Percentiles rank a stretch among this genome's conserved stretches.
Conservation (phyloP, 2,888 invertebrate species). For the Thelaira solivaga region DNA sequence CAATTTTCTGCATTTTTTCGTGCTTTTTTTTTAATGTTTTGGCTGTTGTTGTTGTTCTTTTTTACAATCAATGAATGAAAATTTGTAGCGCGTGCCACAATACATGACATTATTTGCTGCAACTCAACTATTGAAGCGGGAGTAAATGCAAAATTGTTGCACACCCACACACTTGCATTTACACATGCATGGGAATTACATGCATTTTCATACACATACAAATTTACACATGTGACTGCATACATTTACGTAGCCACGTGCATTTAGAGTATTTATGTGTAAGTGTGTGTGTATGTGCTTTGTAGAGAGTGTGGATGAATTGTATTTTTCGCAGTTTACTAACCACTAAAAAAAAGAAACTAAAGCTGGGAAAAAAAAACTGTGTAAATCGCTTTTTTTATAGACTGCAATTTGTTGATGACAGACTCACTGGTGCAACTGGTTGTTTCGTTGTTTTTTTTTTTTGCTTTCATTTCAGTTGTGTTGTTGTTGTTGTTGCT, state of each 20-base stretch:
- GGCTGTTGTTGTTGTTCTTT: neutral
- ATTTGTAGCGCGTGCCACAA: conserved; percentile 60
- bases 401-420: conserved; percentile 59
- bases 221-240: neutral
- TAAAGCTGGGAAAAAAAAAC: conserved; percentile 55
- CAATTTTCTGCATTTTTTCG: conserved; percentile 6
- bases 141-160: conserved; percentile 18
- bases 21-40: neutral
- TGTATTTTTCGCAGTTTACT: conserved; percentile 58
- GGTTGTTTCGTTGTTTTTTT: conserved; percentile 40
- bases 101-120: conserved; percentile 54
- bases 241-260: neutral
- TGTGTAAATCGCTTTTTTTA: conserved; percentile 60
- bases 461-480: neutral
- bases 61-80: conserved; percentile 52
- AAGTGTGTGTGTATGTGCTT: neutral
- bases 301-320: conserved; percentile 27
- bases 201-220: neutral
- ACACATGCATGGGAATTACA: neutral
- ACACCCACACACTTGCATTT: conserved; percentile 16
- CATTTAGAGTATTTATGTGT: neutral
- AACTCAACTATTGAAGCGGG: conserved; percentile 17
- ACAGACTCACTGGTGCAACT: conserved; percentile 59
- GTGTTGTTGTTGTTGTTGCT: neutral
- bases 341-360: conserved; percentile 59